Evolutionary conservation across 1,140 invertebrate genomes (phyloP).

Genomic region (Lethrus apterus): DNA sequence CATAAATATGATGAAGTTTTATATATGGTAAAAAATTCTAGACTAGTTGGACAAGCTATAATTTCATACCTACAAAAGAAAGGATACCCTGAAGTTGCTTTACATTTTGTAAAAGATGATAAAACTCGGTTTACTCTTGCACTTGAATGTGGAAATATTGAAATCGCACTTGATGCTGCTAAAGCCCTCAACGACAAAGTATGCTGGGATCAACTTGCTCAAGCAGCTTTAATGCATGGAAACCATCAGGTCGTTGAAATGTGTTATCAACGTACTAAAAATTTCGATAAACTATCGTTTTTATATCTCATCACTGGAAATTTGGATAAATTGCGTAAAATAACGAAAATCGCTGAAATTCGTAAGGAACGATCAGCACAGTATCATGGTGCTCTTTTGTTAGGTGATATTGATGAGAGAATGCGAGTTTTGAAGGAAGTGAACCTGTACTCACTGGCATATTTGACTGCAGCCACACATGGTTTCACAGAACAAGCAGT

Average conservation of each 20-base stretch:
- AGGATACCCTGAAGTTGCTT: slow-evolving; percentile 98
- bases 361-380: slow-evolving; percentile 93
- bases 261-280: slow-evolving; percentile 99
- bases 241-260: slow-evolving; percentile 98
- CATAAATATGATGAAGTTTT: slow-evolving; percentile 97
- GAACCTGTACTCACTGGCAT: slow-evolving; percentile 73
- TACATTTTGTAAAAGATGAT: slow-evolving; percentile 99
- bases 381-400: slow-evolving; percentile 87
- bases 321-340: slow-evolving; percentile 94
- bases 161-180: slow-evolving; percentile 90
- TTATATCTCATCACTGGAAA: slow-evolving; percentile 98
- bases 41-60: slow-evolving; percentile 96
- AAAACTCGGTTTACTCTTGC: slow-evolving; percentile 95
- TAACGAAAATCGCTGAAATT: slow-evolving; percentile 98
- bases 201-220: slow-evolving; percentile 95
- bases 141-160: slow-evolving; percentile 97
- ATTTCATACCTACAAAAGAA: slow-evolving; percentile 99
- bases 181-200: slow-evolving; percentile 86
- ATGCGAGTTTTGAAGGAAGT: slow-evolving; percentile 82
- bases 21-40: slow-evolving; percentile 95
- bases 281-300: slow-evolving; percentile 98
- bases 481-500: slow-evolving; percentile 74
- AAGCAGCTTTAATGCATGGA: slow-evolving; percentile 89
- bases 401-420: slow-evolving; percentile 89
- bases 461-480: slow-evolving; percentile 93